Evolutionary conservation across 2,888 invertebrate genomes (phyloP).

Genomic region (Nomada goodeniana): DNA sequence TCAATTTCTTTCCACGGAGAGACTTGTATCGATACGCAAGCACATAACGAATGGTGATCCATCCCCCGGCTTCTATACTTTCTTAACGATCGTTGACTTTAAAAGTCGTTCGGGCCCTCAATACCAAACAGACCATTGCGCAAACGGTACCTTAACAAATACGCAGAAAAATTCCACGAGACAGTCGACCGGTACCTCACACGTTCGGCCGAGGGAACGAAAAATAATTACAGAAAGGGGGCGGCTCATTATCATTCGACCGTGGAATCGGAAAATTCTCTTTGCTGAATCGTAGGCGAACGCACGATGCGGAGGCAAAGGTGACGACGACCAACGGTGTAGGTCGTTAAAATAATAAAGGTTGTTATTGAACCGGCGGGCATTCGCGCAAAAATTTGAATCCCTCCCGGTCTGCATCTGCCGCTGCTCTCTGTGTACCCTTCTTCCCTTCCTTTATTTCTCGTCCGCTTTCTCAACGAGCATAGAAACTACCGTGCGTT

Average conservation of each 20-base stretch:
- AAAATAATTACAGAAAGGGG: slow-evolving; percentile 5
- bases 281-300: slow-evolving; percentile 28
- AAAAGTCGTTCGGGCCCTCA: neutral
- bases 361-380: slow-evolving; percentile 77
- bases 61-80: neutral
- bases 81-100: slow-evolving; percentile 2
- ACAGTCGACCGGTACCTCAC: neutral
- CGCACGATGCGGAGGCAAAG: slow-evolving; percentile 53
- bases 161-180: neutral
- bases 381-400: slow-evolving; percentile 75
- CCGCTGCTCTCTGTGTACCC: slow-evolving; percentile 64
- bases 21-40: neutral
- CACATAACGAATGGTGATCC: too few relatives aligned
- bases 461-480: slow-evolving; percentile 7
- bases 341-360: slow-evolving; percentile 81
- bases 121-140: neutral
- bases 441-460: slow-evolving; percentile 17
- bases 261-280: slow-evolving; percentile 17
- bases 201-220: neutral
- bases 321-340: slow-evolving; percentile 53
- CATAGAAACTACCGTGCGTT: slow-evolving; percentile 3
- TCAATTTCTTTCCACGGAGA: slow-evolving; percentile 20
- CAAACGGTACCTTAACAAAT: neutral
- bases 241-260: slow-evolving; percentile 5
- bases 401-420: slow-evolving; percentile 75